Evolutionary conservation across 2,888 invertebrate species (phyloP).

Genomic region (Drosophila diplacantha): DNA sequence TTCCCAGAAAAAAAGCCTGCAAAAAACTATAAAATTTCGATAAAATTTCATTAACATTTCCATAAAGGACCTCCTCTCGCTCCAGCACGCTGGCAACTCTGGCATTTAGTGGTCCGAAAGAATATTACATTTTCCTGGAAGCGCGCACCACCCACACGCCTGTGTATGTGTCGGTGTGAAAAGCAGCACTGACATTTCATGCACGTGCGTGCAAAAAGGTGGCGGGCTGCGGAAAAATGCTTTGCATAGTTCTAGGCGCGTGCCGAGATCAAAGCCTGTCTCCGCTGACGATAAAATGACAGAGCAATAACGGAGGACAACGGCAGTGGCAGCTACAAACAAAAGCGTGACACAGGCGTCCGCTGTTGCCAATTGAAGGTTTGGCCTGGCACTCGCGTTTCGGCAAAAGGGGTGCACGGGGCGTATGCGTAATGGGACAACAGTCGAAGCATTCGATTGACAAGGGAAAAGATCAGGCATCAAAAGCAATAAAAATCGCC

Average conservation of each 20-base stretch:
- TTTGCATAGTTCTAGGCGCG: conserved; percentile 50
- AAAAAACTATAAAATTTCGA: conserved; percentile 29
- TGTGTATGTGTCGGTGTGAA: conserved; percentile 14
- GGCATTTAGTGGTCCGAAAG: conserved; percentile 34
- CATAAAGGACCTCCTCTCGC: background rate
- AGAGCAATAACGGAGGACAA: conserved; percentile 55
- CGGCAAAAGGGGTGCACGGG: conserved; percentile 31
- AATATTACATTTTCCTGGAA: conserved; percentile 21
- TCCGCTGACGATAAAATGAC: conserved; percentile 57
- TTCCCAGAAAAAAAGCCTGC: background rate
- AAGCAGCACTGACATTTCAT: conserved; percentile 50
- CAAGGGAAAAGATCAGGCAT: conserved; percentile 15
- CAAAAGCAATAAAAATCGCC: conserved; percentile 58
- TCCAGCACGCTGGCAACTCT: conserved; percentile 17
- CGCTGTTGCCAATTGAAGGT: conserved; percentile 56
- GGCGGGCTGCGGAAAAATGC: conserved; percentile 43
- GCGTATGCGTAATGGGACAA: conserved; percentile 56
- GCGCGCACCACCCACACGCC: background rate
- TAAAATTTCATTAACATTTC: conserved; percentile 29
- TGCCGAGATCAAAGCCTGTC: conserved; percentile 57
- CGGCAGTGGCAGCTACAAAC: conserved; percentile 21
- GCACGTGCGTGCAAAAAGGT: conserved; percentile 54
- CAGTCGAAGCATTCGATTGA: conserved; percentile 12
- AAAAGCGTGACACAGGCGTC: conserved; percentile 24
- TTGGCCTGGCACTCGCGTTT: conserved; percentile 48